Evolutionary conservation across 1,140 invertebrate genomes (phyloP).

Genomic region (Procambarus clarkii): DNA sequence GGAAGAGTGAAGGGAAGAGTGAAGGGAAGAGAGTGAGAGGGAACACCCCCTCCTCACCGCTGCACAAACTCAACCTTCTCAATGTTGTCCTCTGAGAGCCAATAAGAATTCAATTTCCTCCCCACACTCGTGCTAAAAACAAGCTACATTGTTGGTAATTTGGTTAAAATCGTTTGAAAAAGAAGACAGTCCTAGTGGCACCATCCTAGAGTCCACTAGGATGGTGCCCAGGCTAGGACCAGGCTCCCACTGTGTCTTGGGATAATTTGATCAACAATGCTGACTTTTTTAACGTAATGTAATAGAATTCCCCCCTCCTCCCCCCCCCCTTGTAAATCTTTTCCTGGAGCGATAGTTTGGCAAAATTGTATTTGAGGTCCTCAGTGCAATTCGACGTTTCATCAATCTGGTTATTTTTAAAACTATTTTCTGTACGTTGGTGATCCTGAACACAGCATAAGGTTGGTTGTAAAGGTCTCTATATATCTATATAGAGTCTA

Average conservation of each 20-base stretch:
- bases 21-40: too few relatives aligned
- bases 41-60: neutral
- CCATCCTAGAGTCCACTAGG: neutral
- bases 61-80: neutral
- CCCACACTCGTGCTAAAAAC: too few relatives aligned
- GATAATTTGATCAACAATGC: neutral
- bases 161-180: neutral
- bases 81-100: neutral
- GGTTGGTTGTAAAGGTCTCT: too few relatives aligned
- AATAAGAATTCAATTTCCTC: neutral
- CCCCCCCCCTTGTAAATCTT: neutral
- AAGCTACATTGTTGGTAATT: neutral
- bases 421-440: too few relatives aligned
- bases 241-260: neutral
- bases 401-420: neutral
- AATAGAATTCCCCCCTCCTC: neutral
- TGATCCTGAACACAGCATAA: too few relatives aligned
- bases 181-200: neutral
- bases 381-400: neutral
- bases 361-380: neutral
- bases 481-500: too few relatives aligned
- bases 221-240: neutral
- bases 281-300: neutral
- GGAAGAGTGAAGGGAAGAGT: too few relatives aligned
- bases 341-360: neutral